phyloP scores from a whole-genome alignment of 2,797 vertebrate genomes.

The Dromococcyx pavoninus region DNA sequence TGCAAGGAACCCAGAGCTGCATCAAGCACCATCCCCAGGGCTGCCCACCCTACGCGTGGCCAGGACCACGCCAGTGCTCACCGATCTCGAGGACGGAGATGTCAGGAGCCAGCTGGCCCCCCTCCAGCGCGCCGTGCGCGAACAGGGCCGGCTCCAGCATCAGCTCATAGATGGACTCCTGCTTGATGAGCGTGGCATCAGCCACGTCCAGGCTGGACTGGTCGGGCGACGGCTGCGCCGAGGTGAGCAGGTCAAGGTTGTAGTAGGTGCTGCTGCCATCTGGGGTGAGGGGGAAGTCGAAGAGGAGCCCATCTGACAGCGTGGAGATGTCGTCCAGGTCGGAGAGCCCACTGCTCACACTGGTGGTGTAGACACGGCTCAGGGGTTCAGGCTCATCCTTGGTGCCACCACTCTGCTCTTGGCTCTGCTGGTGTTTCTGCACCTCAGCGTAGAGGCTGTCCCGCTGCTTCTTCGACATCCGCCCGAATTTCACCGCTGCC shows the following conservation, averaged over 20 bases:
- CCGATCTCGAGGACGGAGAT: constrained; percentile 85
- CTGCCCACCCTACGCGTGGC: fast-evolving
- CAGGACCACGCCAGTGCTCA: not conserved
- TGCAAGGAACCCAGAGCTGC: not conserved
- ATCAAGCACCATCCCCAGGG: fast-evolving
- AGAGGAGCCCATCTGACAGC: constrained; percentile 85
- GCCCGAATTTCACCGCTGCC: constrained; percentile 91
- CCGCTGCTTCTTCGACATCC: constrained; percentile 94
- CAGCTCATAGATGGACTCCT: constrained; percentile 84
- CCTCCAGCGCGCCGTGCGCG: constrained; percentile 52
- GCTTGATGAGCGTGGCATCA: constrained; percentile 82
- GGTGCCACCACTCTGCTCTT: constrained; percentile 71
- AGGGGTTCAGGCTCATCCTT: constrained; percentile 68
- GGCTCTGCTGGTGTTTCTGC: constrained; percentile 90
- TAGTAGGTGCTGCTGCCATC: constrained; percentile 84
- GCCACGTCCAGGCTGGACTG: constrained; percentile 82
- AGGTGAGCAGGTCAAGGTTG: constrained; percentile 84
- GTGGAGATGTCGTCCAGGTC: constrained; percentile 87
- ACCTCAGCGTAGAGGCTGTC: constrained; percentile 92
- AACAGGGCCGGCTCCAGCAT: constrained; percentile 83
- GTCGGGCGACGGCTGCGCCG: constrained; percentile 86
- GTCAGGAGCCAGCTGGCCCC: constrained; percentile 65
- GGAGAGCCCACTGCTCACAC: constrained; percentile 82
- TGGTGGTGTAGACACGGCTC: constrained; percentile 80
- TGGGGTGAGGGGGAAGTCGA: constrained; percentile 88